phyloP scores from a whole-genome alignment of 2,888 invertebrate species.

The Aphrophora alni region DNA sequence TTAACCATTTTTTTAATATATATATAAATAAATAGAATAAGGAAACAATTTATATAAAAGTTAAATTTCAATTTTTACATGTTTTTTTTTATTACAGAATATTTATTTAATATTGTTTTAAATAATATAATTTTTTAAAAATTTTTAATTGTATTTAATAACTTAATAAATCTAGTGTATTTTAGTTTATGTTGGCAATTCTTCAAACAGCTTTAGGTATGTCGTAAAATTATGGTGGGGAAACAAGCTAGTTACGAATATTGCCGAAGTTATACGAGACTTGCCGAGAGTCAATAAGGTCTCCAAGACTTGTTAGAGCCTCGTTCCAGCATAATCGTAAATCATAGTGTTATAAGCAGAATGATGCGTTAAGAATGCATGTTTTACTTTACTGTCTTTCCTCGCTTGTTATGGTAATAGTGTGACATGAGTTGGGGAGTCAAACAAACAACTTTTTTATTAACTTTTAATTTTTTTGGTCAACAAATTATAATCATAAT shows the following conservation, averaged over 20 bases:
- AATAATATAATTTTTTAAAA: too few relatives aligned
- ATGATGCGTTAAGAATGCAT: neutral
- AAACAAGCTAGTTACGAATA: neutral
- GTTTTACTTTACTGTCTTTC: neutral
- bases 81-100: too few relatives aligned
- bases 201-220: neutral
- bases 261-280: neutral
- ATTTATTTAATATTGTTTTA: too few relatives aligned
- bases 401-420: neutral
- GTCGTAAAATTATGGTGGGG: neutral
- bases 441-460: too few relatives aligned
- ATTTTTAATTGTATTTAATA: too few relatives aligned
- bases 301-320: neutral
- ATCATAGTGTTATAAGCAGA: neutral
- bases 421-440: neutral
- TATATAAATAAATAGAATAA: too few relatives aligned
- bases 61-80: too few relatives aligned
- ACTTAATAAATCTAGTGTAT: neutral
- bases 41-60: too few relatives aligned
- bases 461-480: too few relatives aligned
- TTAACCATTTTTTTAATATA: too few relatives aligned
- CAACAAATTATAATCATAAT: too few relatives aligned
- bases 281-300: neutral
- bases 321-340: neutral
- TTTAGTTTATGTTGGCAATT: neutral